Evolutionary conservation across 2,797 vertebrate species (phyloP).

Genomic region (Hydrophis major): DNA sequence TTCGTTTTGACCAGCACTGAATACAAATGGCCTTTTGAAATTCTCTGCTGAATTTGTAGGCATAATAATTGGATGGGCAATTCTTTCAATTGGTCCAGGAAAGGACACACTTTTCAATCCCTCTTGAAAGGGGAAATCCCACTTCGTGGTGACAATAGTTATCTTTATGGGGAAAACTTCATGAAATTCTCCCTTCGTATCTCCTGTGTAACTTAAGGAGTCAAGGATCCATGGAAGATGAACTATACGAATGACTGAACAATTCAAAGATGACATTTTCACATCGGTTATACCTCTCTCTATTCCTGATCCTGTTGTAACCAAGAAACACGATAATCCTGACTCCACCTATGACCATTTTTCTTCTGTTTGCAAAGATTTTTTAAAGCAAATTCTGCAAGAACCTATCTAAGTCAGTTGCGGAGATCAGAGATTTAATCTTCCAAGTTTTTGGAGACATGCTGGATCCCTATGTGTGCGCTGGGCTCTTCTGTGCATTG

Average conservation of each 20-base stretch:
- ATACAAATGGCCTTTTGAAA: not conserved
- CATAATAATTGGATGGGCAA: not conserved
- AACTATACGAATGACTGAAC: not conserved
- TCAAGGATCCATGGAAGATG: not conserved
- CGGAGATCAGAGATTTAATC: not conserved
- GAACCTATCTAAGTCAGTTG: not conserved
- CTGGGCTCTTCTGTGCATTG: not conserved
- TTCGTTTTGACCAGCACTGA: not conserved
- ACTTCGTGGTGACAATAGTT: not conserved
- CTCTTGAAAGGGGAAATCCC: not conserved
- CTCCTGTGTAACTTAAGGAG: not conserved
- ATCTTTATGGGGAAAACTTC: not conserved
- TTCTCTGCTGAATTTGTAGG: not conserved
- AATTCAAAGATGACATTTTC: not conserved
- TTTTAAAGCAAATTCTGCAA: not conserved
- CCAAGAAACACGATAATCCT: not conserved
- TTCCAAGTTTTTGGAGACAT: not conserved
- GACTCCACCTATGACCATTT: not conserved
- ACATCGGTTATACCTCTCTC: not conserved
- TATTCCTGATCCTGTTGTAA: not conserved
- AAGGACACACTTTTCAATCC: not conserved
- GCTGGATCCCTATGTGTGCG: not conserved
- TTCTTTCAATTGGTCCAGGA: not conserved
- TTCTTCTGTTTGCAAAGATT: not conserved
- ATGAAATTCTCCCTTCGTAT: not conserved